Conservation (phyloP, 2,888 invertebrate species). For the Protophormia terraenovae region DNA sequence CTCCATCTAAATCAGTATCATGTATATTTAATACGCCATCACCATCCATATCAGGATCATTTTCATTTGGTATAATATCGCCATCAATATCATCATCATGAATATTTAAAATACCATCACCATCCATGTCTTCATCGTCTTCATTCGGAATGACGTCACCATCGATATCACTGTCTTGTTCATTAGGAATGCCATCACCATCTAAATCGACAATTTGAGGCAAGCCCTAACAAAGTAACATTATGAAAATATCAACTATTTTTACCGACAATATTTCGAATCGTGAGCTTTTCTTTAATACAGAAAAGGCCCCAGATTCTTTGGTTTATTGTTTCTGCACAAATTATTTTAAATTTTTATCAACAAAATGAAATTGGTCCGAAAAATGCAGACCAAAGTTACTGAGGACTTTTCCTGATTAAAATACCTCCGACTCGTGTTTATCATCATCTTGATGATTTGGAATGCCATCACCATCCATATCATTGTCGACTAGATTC, state of each 20-base stretch:
- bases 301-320: slow-evolving; percentile 54
- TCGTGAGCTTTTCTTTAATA: slow-evolving; percentile 38
- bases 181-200: slow-evolving; percentile 74
- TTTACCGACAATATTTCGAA: slow-evolving; percentile 43
- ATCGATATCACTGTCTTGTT: slow-evolving; percentile 70
- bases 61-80: slow-evolving; percentile 78
- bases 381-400: slow-evolving; percentile 34
- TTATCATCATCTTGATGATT: slow-evolving; percentile 81
- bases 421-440: slow-evolving; percentile 67
- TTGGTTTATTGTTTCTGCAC: slow-evolving; percentile 5
- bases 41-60: slow-evolving; percentile 75
- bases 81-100: slow-evolving; percentile 72
- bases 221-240: slow-evolving; percentile 51
- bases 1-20: slow-evolving; percentile 77
- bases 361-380: not conserved
- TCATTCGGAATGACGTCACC: slow-evolving; percentile 74
- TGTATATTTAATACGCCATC: slow-evolving; percentile 70
- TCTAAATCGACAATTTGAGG: slow-evolving; percentile 65
- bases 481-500: slow-evolving; percentile 72
- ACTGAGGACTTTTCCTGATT: slow-evolving; percentile 60
- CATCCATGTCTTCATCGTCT: slow-evolving; percentile 70
- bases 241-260: slow-evolving; percentile 54
- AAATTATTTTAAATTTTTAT: not conserved
- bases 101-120: slow-evolving; percentile 74
- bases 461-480: slow-evolving; percentile 81